Evolutionary conservation across 2,797 vertebrate genomes (phyloP), one percentile per base, ranked within the genome.

Genomic region (Tenualosa ilisha): DNA sequence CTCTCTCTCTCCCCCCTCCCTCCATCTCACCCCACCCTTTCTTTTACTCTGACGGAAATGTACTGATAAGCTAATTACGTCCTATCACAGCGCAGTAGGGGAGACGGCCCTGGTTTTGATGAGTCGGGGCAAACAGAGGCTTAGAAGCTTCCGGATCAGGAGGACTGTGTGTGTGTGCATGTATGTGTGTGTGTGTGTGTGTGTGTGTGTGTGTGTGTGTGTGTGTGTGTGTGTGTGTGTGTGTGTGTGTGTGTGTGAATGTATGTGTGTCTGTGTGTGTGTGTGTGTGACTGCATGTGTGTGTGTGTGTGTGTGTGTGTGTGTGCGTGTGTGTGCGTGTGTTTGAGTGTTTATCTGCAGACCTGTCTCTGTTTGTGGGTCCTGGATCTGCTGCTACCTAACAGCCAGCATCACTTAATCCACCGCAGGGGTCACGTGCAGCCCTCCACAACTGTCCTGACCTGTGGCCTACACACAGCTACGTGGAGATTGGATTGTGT

Each of bases 11-110:
- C 51, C n/a, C 61, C 3, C 50, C 53, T 59, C 43, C 15, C 37
- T 49, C 81, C 53, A 2, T 53, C 81, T 31, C 65, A 3, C n/a
- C 68, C 17, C 68, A 43, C 17, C 37, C 24, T 8, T 20, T 43
- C 68, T 20, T 43, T 75, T 17, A 75, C 40, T 40, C 40, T 7
- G 68, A 82, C 84, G 83, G 81, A 84, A 79, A 88, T 72, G 65
- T 72, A 75, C 51, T 84, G 37, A 85, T 79, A 83, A 85, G 85
- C 83, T 89, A 85, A 87, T 90, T 89, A 88, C 51, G 85, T 54
- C 82, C 84, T 90, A 88, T 86, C 87, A 84, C 85, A 86, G 84
- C 87, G 82, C 84, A 83, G 86, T 87, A 82, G 81, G 61, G 85
- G 87, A 87, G 68, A 88, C 86, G 87, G 84, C 82, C 24, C 68